Conservation (phyloP, 1,140 invertebrate genomes). For the Aphaenogaster rudis region DNA sequence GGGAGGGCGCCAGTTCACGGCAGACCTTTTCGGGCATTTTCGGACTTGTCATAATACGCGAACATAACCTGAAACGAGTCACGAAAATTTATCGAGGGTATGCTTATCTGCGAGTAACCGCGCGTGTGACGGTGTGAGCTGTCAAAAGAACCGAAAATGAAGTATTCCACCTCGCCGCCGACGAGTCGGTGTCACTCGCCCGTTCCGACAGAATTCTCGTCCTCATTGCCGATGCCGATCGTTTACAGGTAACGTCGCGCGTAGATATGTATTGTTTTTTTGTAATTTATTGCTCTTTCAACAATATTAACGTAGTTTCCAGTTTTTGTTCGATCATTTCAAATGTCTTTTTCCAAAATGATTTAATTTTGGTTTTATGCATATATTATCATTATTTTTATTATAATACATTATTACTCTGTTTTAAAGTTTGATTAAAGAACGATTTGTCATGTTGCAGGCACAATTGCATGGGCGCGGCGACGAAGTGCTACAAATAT, state of each 20-base stretch:
- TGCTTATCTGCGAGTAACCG: not conserved
- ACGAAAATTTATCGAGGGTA: not conserved
- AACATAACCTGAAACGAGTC: conserved; percentile 24
- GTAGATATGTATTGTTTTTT: not conserved
- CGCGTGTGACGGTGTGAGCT: not conserved
- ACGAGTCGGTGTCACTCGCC: conserved; percentile 85
- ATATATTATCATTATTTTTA: not conserved
- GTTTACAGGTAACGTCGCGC: conserved; percentile 84
- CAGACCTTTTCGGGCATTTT: not conserved
- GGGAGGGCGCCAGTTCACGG: not conserved
- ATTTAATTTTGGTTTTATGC: not conserved
- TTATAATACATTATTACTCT: not conserved
- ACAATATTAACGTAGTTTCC: not conserved
- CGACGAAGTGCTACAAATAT: conserved; percentile 97
- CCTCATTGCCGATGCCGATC: conserved; percentile 85
- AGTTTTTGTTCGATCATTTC: not conserved
- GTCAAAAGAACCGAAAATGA: conserved; percentile 86
- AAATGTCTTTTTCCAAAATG: not conserved
- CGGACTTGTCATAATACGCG: conserved; percentile 5
- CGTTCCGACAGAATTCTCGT: conserved; percentile 80
- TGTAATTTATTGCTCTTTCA: not conserved
- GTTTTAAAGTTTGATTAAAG: not conserved
- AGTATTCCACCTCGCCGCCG: conserved; percentile 89
- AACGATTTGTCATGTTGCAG: conserved; percentile 81
- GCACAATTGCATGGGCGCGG: conserved; percentile 93